These are phyloP conservation scores for Spinus pinus DNA, from an alignment of 2,797 vertebrate genomes.

Conservation along the genomic window DNA sequence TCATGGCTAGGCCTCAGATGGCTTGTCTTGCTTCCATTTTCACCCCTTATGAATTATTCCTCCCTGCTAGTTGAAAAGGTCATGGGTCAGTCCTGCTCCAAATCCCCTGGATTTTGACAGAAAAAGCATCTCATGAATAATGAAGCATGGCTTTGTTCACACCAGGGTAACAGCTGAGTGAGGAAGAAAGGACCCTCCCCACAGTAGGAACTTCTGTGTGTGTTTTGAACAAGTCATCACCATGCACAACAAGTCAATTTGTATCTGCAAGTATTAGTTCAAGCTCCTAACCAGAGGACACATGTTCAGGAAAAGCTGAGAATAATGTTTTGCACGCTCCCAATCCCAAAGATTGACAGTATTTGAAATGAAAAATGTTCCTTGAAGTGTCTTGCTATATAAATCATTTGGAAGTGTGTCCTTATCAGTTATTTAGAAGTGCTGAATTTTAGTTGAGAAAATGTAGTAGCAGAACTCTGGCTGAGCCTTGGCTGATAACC, in stretches of 20 bases:
- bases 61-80: slow-evolving; percentile 56
- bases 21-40: slow-evolving; percentile 63
- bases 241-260: not conserved
- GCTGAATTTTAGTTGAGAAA: slow-evolving; percentile 42
- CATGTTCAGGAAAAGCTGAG: slow-evolving; percentile 14
- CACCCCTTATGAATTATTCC: slow-evolving; percentile 71
- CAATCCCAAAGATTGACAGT: not conserved
- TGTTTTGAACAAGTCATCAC: not conserved
- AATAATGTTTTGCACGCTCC: not conserved
- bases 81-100: slow-evolving; percentile 48
- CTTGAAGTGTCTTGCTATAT: slow-evolving; percentile 20
- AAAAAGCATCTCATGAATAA: slow-evolving; percentile 60
- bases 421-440: slow-evolving; percentile 36
- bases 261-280: not conserved
- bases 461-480: slow-evolving; percentile 21
- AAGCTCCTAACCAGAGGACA: slow-evolving; percentile 3
- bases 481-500: slow-evolving; percentile 34
- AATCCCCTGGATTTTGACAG: slow-evolving; percentile 60
- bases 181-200: not conserved
- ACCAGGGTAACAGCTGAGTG: not conserved
- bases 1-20: slow-evolving; percentile 62
- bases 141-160: slow-evolving; percentile 42
- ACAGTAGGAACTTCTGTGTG: not conserved
- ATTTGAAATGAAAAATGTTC: slow-evolving; percentile 39
- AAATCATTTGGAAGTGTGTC: slow-evolving; percentile 44